Base-by-base conservation (phyloP, 2,797 vertebrate species). In the Ficedula albicollis region DNA sequence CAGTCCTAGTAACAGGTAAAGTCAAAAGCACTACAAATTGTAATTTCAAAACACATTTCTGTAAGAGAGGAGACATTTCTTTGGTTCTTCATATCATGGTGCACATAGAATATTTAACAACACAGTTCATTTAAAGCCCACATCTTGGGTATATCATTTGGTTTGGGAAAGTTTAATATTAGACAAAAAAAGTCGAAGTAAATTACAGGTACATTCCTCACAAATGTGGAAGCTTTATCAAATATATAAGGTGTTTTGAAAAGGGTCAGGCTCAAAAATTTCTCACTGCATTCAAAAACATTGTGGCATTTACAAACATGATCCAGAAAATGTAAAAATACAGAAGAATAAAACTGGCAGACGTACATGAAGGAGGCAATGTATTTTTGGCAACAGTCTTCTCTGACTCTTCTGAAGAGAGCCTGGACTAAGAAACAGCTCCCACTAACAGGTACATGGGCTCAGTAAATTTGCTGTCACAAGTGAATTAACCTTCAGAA, bases 401-500 rank as follows among this genome's bases (percentile, higher is more conserved):
- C 39, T 79, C 77, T 48, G 27, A 70, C 62, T 85, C 81, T 88
- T 74, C 54, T 79, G 87, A 88, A 43, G 18, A 80, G 74, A 88
- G 23, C 46, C 44, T 74, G 52, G 20, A 79, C 72, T 82, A 93
- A 84, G 48, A 87, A 95, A 87, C 0, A 1, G 43, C 80, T 69
- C 90, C 80, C 63, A 38, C 44, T 68, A 64, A 89, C 84, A 73
- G 51, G 52, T 54, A 84, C 62, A 55, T 80, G 15, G 68, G 54
- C 66, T 88, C 79, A 36, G 72, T 62, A 96, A 49, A 90, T 74
- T 85, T 84, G 51, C 75, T 26, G 70, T 48, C 51, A 59, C 84
- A 82, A 92, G 70, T 43, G 62, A 92, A 90, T 93, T 90, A 92
- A 95, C 68, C 69, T 87, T 66, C 82, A 78, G 43, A 87, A 92